Percentiles rank a stretch among this genome's conserved stretches.
Evolutionary conservation across 2,888 invertebrate species (phyloP).

Genomic region (Andricus curvator): DNA sequence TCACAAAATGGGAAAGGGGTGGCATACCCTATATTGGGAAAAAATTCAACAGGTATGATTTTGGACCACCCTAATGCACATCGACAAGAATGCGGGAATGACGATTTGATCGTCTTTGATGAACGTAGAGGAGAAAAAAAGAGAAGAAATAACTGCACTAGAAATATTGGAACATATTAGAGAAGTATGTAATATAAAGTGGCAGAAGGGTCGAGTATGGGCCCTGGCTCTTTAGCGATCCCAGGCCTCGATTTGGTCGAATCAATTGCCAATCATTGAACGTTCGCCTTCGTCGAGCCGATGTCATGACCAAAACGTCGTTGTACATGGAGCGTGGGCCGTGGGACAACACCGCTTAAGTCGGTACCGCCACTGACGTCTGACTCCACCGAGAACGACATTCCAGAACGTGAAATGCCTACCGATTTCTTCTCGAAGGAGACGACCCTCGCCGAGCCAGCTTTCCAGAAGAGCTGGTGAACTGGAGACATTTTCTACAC

Average conservation of each 20-base stretch:
- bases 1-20: no score
- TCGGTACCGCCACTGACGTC: constrained; percentile 56
- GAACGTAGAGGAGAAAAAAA: no score
- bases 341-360: constrained; percentile 51
- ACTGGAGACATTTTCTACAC: not conserved
- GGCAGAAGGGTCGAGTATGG: constrained; percentile 21
- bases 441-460: constrained; percentile 23
- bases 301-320: constrained; percentile 46
- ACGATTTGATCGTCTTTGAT: no score
- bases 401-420: constrained; percentile 64
- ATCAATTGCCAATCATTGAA: constrained; percentile 58
- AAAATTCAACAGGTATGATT: no score
- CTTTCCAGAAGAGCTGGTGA: constrained; percentile 38
- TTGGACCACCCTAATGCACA: no score
- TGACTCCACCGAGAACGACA: constrained; percentile 60
- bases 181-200: no score
- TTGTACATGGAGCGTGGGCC: constrained; percentile 47
- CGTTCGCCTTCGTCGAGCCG: constrained; percentile 42
- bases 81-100: no score
- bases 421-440: constrained; percentile 48
- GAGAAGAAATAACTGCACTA: not conserved
- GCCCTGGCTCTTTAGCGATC: constrained; percentile 39
- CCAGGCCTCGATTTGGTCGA: constrained; percentile 48
- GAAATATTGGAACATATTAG: not conserved
- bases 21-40: no score